Evolutionary conservation across 2,888 invertebrate genomes (phyloP).

Genomic region (Tridacna gigas): DNA sequence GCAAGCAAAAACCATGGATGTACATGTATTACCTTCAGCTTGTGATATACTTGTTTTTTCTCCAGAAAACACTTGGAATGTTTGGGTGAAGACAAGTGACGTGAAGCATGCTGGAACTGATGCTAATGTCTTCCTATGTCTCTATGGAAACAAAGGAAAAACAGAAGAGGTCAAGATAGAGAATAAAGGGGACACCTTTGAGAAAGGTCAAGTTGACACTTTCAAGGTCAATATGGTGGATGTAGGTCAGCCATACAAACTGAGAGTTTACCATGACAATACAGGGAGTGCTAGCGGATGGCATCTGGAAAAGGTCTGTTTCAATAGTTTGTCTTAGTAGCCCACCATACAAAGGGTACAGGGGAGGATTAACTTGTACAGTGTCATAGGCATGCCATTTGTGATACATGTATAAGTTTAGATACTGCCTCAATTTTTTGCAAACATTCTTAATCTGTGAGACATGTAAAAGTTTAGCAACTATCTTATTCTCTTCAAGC

Average conservation of each 20-base stretch:
- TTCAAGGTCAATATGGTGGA: constrained; percentile 82
- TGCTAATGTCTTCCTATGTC: constrained; percentile 82
- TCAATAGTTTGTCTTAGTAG: not conserved
- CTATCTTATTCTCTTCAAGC: too few species aligned
- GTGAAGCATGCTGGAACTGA: constrained; percentile 83
- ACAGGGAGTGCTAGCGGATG: constrained; percentile 82
- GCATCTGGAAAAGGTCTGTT: constrained; percentile 83
- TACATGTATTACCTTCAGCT: too few species aligned
- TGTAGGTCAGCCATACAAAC: constrained; percentile 83
- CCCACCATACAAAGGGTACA: too few species aligned
- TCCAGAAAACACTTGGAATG: constrained; percentile 82
- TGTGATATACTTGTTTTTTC: too few species aligned
- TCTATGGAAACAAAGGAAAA: constrained; percentile 84
- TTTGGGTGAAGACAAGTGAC: constrained; percentile 83
- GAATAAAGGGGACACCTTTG: constrained; percentile 84
- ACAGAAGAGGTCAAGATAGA: constrained; percentile 82
- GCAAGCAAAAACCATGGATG: too few species aligned
- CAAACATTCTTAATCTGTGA: too few species aligned
- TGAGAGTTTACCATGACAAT: constrained; percentile 84
- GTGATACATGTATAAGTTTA: too few species aligned
- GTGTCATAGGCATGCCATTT: too few species aligned
- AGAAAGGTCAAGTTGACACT: constrained; percentile 81
- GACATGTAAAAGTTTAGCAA: too few species aligned
- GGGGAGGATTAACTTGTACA: too few species aligned
- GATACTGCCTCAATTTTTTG: too few species aligned